phyloP scores from a whole-genome alignment of 2,888 invertebrate genomes.

The Rhodophaea formosa region DNA sequence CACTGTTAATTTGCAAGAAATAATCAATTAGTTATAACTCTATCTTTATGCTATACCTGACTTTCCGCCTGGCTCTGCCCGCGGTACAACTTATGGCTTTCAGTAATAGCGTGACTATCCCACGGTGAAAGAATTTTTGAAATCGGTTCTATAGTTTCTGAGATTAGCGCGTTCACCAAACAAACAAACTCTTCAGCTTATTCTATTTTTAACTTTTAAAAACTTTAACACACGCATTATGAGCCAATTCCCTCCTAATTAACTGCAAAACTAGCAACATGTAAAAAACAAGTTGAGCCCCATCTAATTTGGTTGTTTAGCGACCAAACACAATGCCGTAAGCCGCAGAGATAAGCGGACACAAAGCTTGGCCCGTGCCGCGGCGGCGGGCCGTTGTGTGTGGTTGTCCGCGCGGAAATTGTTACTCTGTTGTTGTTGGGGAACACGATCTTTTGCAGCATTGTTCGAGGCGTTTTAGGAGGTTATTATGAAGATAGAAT shows the following conservation, averaged over 20 bases:
- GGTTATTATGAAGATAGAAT: background rate
- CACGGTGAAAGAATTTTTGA: too few relatives aligned
- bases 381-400: slow-evolving; percentile 5
- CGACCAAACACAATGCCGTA: background rate
- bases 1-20: too few relatives aligned
- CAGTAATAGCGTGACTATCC: too few relatives aligned
- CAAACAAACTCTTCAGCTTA: too few relatives aligned
- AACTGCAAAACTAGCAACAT: background rate
- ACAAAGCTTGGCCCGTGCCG: slow-evolving; percentile 4
- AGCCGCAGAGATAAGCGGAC: background rate
- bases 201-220: too few relatives aligned
- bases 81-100: too few relatives aligned
- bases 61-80: too few relatives aligned
- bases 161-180: too few relatives aligned
- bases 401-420: background rate
- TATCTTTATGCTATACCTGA: too few relatives aligned
- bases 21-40: too few relatives aligned
- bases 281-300: background rate
- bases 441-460: background rate
- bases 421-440: background rate
- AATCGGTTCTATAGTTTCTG: too few relatives aligned
- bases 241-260: background rate
- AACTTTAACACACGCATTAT: too few relatives aligned
- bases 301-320: slow-evolving; percentile 1
- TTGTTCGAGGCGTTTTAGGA: background rate